Evolutionary conservation across 2,888 invertebrate genomes (phyloP).

Genomic region (Epinotia demarniana): DNA sequence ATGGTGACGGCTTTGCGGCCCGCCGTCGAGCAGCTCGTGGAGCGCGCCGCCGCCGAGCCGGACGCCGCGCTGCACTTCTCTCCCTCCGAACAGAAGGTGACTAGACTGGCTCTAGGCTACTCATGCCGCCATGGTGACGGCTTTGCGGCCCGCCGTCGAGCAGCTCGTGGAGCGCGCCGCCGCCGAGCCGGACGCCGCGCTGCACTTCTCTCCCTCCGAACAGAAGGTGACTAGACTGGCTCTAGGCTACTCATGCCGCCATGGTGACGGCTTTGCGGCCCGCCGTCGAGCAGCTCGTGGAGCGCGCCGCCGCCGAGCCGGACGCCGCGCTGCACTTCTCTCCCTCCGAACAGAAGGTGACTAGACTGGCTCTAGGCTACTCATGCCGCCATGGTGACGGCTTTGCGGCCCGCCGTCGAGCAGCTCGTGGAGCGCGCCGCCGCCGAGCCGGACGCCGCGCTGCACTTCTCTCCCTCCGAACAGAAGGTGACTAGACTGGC

Average conservation of each 20-base stretch:
- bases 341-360: conserved; percentile 86
- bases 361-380: too few species aligned
- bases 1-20: conserved; percentile 94
- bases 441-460: conserved; percentile 90
- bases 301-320: conserved; percentile 91
- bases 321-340: conserved; percentile 88
- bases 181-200: conserved; percentile 90
- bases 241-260: conserved; percentile 85
- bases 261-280: conserved; percentile 94
- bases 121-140: conserved; percentile 92
- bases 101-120: too few species aligned
- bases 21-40: conserved; percentile 93
- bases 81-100: conserved; percentile 86
- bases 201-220: conserved; percentile 86
- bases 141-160: conserved; percentile 95
- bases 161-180: conserved; percentile 92
- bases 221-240: conserved; percentile 80
- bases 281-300: conserved; percentile 93
- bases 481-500: conserved; percentile 80
- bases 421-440: conserved; percentile 92
- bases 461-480: conserved; percentile 86
- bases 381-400: conserved; percentile 92
- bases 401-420: conserved; percentile 95
- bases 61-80: conserved; percentile 88
- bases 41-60: conserved; percentile 91